Base-by-base conservation (phyloP, 2,888 invertebrate genomes). In the Phaedon cochleariae region DNA sequence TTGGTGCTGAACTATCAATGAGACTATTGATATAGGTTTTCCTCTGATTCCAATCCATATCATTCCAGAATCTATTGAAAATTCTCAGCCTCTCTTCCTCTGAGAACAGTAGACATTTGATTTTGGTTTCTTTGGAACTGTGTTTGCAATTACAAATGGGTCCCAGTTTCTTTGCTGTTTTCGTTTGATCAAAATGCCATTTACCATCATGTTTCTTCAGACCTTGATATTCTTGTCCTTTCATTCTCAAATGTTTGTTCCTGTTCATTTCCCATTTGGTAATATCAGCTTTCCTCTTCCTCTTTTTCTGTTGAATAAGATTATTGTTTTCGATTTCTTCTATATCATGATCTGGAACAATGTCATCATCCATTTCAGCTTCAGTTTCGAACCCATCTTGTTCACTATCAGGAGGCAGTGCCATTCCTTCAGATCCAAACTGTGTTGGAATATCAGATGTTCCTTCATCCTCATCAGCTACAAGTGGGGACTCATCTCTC, bases 91-190 rank as follows among this genome's bases (percentile, higher is more conserved):
- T 31, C 1, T 45, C 60, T 41, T 60, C 10, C 41, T 60, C 52
- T 21, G 60, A 29, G 41, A 60, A 53, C 5, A 60, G 6, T 21
- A n/a, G 45, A 41, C 53, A 60, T 41, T 53, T 52, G 18, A 52
- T 52, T 26, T 60, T 51, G 7, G 52, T 41, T n/a, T 52, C 53
- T 12, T 15, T 37, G 17, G 10, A 20, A 22, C 52, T 60, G 12
- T 22, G 53, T 22, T 52, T 60, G 45, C 52, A 60, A 60, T 60
- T 52, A n/a, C 52, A 60, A 29, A 26, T 5, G 3, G 26, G 26
- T 3, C 7, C 26, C 26, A 3, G 7, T 3, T 48, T 7, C 18
- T 34, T 48, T 46, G 15, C 48, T 37, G 6, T 37, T 29, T 48
- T 59, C 48, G 31, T 26, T 10, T 31, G 15, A 12, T 21, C 17